Percentiles rank a stretch among this genome's conserved stretches.
Conservation (phyloP, 2,888 invertebrate genomes). For the Craniophora ligustri region DNA sequence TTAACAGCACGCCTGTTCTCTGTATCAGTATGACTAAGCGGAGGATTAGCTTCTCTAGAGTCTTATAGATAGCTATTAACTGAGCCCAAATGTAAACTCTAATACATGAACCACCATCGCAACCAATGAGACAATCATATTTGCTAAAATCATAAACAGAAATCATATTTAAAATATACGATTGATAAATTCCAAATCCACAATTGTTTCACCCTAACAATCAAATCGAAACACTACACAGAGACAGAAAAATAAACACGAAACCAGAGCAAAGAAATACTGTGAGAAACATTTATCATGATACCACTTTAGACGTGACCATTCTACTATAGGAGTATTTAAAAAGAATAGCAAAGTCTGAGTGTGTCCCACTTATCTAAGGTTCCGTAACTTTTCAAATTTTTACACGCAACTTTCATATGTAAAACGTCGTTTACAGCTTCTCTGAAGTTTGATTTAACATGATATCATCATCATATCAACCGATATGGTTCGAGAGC, state of each 20-base stretch:
- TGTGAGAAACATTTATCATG: background rate
- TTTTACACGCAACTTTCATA: too few relatives aligned
- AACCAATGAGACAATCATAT: too few relatives aligned
- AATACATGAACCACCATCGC: too few relatives aligned
- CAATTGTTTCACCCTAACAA: conserved; percentile 19
- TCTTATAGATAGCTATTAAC: too few relatives aligned
- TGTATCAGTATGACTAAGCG: too few relatives aligned
- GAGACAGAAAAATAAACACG: conserved; percentile 37
- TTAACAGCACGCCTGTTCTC: too few relatives aligned
- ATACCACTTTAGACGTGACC: background rate
- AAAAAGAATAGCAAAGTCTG: background rate
- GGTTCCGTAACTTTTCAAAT: background rate
- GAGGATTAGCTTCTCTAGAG: too few relatives aligned
- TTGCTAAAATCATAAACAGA: conserved; percentile 13
- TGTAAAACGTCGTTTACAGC: too few relatives aligned
- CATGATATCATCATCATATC: too few relatives aligned
- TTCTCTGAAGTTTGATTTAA: too few relatives aligned
- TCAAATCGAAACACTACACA: conserved; percentile 33
- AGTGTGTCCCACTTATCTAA: background rate
- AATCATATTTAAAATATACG: conserved; percentile 6
- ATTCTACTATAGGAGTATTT: background rate
- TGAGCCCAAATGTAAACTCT: too few relatives aligned
- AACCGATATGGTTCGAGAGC: too few relatives aligned
- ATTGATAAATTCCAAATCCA: conserved; percentile 31
- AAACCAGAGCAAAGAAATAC: background rate